Evolutionary conservation across 2,888 invertebrate genomes (phyloP).

Genomic region (Aphidoletes aphidimyza): DNA sequence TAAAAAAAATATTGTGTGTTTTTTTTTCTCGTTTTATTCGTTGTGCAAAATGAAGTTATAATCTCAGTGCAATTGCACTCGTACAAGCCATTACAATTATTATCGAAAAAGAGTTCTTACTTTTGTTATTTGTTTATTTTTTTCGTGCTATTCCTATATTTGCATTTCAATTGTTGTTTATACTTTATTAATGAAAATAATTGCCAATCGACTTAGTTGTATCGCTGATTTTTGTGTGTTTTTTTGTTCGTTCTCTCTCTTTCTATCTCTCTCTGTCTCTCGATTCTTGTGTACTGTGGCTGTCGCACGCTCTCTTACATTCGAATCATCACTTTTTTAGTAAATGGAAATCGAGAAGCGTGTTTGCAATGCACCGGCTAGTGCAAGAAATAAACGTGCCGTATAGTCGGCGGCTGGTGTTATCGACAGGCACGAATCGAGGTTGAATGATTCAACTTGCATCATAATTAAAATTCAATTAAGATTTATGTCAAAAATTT

Average conservation of each 20-base stretch:
- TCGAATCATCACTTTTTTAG: too few species aligned
- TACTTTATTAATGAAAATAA: slow-evolving; percentile 37
- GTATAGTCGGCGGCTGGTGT: neutral
- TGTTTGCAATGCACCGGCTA: neutral
- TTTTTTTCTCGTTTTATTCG: too few species aligned
- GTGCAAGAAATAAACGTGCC: neutral
- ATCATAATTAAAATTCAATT: slow-evolving; percentile 36
- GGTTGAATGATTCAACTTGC: neutral
- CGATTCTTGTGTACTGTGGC: too few species aligned
- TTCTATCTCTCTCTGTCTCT: too few species aligned
- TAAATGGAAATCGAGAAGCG: neutral
- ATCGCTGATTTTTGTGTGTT: neutral
- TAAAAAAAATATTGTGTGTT: too few species aligned
- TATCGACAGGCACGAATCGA: neutral
- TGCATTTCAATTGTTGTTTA: neutral
- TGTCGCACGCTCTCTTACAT: too few species aligned
- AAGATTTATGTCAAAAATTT: slow-evolving; percentile 18
- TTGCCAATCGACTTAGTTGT: slow-evolving; percentile 8
- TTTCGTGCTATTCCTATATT: neutral
- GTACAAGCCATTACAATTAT: neutral
- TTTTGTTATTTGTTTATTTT: neutral
- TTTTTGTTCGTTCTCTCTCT: too few species aligned
- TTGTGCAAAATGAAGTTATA: slow-evolving; percentile 41
- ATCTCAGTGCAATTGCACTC: neutral
- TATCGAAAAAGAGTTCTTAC: slow-evolving; percentile 30